Conservation (phyloP, 1,140 invertebrate species). For the Anoplophora glabripennis region DNA sequence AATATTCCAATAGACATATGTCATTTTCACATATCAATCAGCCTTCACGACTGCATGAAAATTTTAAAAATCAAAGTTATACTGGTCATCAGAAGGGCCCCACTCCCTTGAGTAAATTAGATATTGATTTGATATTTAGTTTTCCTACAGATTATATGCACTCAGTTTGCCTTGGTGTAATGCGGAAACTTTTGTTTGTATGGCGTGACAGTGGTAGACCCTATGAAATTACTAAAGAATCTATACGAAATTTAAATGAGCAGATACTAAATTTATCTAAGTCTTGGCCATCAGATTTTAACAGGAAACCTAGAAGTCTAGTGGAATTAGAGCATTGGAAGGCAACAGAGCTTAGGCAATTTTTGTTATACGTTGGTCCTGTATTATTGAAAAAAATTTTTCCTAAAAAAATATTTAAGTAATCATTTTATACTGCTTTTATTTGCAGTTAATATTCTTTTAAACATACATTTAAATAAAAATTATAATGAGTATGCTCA, state of each 20-base stretch:
- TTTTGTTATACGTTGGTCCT: conserved; percentile 36
- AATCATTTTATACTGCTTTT: conserved; percentile 19
- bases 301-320: conserved; percentile 35
- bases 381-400: background rate
- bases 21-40: conserved; percentile 18
- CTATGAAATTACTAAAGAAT: background rate
- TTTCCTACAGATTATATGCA: conserved; percentile 41
- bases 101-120: conserved; percentile 19
- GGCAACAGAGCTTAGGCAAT: conserved; percentile 42
- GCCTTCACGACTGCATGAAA: conserved; percentile 21
- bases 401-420: background rate
- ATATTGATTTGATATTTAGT: conserved; percentile 27
- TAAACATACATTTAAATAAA: background rate
- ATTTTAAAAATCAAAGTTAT: conserved; percentile 25
- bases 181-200: conserved; percentile 19
- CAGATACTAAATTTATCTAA: background rate
- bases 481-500: conserved; percentile 11
- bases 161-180: conserved; percentile 33
- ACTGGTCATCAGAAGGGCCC: conserved; percentile 13
- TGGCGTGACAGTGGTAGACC: conserved; percentile 5
- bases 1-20: conserved; percentile 18
- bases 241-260: conserved; percentile 1
- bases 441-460: conserved; percentile 16
- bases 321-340: conserved; percentile 32
- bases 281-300: conserved; percentile 38